Evolutionary conservation across 2,797 vertebrate genomes (phyloP), one percentile per base, ranked within the genome.

Genomic region (Onychomys leucogaster): DNA sequence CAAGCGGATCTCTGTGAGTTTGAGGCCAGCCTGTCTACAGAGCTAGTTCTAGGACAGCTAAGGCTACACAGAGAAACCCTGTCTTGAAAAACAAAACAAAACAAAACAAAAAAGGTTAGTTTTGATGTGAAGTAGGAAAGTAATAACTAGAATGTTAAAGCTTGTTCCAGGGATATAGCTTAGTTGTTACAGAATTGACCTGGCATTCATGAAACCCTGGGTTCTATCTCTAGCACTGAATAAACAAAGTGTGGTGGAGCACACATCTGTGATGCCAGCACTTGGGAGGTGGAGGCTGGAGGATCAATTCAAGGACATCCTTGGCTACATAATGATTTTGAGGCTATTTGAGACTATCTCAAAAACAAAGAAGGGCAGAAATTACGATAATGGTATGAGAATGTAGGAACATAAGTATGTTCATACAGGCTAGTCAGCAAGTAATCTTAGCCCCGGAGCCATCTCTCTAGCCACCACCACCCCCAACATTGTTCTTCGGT

Each of bases 111-210:
- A 29, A 27, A 63, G 1, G 10, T 65, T 82, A 89, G 86, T 91
- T 94, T 95, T 97, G 46, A 67, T 80, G 13, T 89, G 61, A 94
- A 10, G 41, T 81, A 94, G 67, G n/a, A 84, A 92, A 55, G 76
- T 90, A 88, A 67, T 92, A 90, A 78, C 65, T 23, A 89, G 32
- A 57, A 69, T 13, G 65, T 94, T 67, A 85, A 92, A 92, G 61
- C 27, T 77, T 67, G 29, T 5, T 0, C 19, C 41, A 67, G 46
- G 46, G 21, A 9, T 86, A 32, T 67, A 67, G 43, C 63, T 67
- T n/a, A 32, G 43, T 69, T 34, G 43, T 34, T 46, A 41, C 17
- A 69, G 43, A n/a, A 32, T n/a, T n/a, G 43, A 23, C 63, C 19
- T n/a, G 63, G 43, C 19, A 29, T 67, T 49, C 32, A 14, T 25